Base-by-base conservation (phyloP, 2,113 vertebrate species). In the Entosphenus tridentatus region DNA sequence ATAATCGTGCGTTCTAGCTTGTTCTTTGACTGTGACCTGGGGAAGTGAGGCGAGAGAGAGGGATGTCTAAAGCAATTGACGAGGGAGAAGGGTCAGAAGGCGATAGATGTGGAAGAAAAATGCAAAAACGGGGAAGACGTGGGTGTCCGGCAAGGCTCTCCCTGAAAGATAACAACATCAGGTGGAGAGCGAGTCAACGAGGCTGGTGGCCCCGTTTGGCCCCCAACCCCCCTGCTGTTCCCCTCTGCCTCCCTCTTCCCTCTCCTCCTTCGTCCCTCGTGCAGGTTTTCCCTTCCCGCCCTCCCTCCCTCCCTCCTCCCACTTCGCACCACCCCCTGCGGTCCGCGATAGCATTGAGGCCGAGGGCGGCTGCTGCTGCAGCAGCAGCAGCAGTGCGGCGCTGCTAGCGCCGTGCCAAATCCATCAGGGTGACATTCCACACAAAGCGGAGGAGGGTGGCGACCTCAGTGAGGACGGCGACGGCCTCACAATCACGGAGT, bases 241-340 rank as follows among this genome's bases (percentile, higher is more conserved):
- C 58, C 58, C 58, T 7, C 58, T 16, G 13, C 58, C 58, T 17
- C 58, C 58, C 16, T 17, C 58, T 17, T 16, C 58, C 58, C 16
- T 16, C 58, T 16, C 12, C 16, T 16, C 58, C 58, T 16, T 62
- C 3, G 6, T 17, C 58, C 58, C 8, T 62, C 58, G 58, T 3
- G 5, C 58, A 13, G 13, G 13, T 62, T 17, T 17, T 17, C 58
- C 16, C 16, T 17, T 62, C 58, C 16, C 16, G 13, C 58, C 58
- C 58, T 62, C 58, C 58, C 58, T 62, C 58, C 58, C 58, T 17
- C 16, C 58, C 58, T 62, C 58, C 58, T 62, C 58, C 58, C 58
- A 13, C 58, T 62, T 62, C 58, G 16, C 58, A 62, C 58, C 58
- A 62, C 13, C 39, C 39, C 39, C 39, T 39, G 39, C 39, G 39